Evolutionary conservation across 2,113 vertebrate genomes (phyloP).

Genomic region (Pyrgilauda ruficollis): DNA sequence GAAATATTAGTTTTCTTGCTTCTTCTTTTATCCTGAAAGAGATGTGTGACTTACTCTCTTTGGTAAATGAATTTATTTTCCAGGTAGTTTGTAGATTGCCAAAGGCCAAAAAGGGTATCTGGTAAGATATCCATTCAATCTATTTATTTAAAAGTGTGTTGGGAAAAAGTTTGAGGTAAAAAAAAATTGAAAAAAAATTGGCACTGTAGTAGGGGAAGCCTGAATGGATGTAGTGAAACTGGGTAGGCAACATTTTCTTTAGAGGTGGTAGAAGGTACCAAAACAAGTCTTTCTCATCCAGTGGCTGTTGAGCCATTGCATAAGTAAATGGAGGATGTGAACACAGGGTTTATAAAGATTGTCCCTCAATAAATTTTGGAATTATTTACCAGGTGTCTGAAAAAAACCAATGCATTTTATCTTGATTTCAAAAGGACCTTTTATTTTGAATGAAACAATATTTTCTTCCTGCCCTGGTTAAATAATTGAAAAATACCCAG

Average conservation of each 20-base stretch:
- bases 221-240: neutral
- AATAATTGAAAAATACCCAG: neutral
- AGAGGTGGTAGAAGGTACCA: neutral
- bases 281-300: neutral
- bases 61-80: neutral
- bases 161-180: neutral
- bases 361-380: neutral
- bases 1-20: slow-evolving; percentile 10
- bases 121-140: neutral
- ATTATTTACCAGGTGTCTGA: neutral
- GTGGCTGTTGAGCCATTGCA: neutral
- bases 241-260: neutral
- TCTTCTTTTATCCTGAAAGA: neutral
- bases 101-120: neutral
- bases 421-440: neutral
- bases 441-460: neutral
- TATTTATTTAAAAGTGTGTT: neutral
- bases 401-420: neutral
- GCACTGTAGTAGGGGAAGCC: neutral
- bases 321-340: neutral
- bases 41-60: neutral
- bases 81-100: neutral
- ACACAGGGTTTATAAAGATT: neutral
- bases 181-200: neutral
- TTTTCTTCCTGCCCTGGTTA: neutral